A percentile compares a stretch with the other conserved stretches of the same genome.
Conservation (phyloP, 2,797 vertebrate species). For the Bryconaethiops microstoma region DNA sequence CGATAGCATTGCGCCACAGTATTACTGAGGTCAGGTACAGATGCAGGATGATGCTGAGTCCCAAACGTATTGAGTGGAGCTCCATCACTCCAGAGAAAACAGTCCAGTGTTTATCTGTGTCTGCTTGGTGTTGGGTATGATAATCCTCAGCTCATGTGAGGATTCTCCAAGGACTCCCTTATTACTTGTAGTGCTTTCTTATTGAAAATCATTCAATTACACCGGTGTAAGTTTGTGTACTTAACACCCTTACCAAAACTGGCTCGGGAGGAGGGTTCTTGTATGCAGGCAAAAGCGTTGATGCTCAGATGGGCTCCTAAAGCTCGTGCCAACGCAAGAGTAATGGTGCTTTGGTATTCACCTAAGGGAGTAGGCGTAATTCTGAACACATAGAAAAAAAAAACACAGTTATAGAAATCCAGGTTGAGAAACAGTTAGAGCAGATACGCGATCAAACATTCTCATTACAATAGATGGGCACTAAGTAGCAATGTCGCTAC, state of each 20-base stretch:
- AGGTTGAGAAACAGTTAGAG: neutral
- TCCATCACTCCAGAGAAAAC: neutral
- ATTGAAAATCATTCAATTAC: neutral
- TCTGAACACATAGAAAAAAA: conserved; percentile 62
- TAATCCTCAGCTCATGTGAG: neutral
- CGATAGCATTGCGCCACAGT: neutral
- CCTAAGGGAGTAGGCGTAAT: conserved; percentile 83
- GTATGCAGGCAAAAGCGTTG: conserved; percentile 85
- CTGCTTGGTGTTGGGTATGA: neutral
- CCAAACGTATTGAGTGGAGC: neutral
- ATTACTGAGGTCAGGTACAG: neutral
- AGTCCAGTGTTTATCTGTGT: neutral
- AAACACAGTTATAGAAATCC: neutral
- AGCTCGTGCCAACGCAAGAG: conserved; percentile 82
- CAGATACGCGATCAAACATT: neutral
- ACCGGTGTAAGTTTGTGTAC: neutral
- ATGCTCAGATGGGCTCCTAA: conserved; percentile 80
- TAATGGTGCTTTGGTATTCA: conserved; percentile 84
- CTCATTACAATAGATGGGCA: neutral
- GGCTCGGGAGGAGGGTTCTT: conserved; percentile 82
- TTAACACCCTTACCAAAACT: conserved; percentile 71
- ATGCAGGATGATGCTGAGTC: neutral
- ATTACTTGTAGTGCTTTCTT: neutral
- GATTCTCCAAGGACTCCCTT: neutral
- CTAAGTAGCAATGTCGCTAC: too few species aligned